Base-by-base conservation (phyloP, 2,797 vertebrate species). In the Simalia tracyae region DNA sequence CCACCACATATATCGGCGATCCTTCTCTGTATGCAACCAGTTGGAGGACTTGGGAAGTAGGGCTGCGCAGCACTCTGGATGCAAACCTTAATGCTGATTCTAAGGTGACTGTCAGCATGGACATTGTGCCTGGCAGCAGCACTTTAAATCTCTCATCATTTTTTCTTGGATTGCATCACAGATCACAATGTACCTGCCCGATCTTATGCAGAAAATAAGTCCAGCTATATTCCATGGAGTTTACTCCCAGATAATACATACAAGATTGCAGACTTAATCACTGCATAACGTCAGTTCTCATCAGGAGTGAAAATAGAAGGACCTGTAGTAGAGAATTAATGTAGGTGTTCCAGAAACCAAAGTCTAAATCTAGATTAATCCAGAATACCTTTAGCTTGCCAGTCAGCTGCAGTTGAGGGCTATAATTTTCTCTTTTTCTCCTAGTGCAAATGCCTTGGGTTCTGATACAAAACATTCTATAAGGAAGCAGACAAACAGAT, bases 391-490 rank as follows among this genome's bases (percentile, higher is more conserved):
- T 87, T 19, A 19, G 19, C 86, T 36, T 19, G 42, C n/a, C 59
- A 24, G 10, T 87, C 19, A 61, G 26, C 14, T 42, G 42, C 4
- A 24, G 5, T 11, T 9, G 57, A 22, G 36, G 10, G 15, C 19
- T 42, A 8, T 19, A 31, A 61, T 10, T 90, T 91, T 92, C 92
- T 94, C 90, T 7, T n/a, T 26, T 14, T 10, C 28, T 90, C 46
- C 84, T 63, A 46, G 59, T 94, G 66, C 66, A 59, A 91, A 86
- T 86, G 85, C 89, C 84, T 22, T 8, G 31, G 60, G 14, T 89
- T 92, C 93, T 95, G 95, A 95, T 93, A 93, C 92, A 85, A 12
- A 26, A 42, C 42, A 59, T 81, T 91, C 72, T 93, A 90, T 92
- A 95, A 94, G 64, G 86, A 86, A 31, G 15, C 50, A 50, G 50